Conservation (phyloP, 2,113 vertebrate genomes). For the Ancistrus triradiatus region DNA sequence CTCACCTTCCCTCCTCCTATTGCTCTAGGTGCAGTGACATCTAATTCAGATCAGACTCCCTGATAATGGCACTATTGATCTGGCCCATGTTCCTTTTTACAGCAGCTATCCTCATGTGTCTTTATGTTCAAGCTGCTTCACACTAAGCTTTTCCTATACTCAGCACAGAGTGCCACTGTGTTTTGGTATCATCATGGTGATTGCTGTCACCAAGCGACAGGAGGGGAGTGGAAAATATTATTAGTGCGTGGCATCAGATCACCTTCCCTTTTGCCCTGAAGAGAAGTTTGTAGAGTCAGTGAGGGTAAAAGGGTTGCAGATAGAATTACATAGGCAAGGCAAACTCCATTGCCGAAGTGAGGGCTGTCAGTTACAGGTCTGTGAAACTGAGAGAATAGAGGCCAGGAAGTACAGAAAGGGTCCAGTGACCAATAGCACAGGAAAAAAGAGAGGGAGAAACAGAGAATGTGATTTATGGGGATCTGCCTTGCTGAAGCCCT, state of each 20-base stretch:
- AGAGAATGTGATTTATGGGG: no score
- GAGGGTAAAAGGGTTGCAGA: slow-evolving; percentile 9
- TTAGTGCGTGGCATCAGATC: slow-evolving; percentile 19
- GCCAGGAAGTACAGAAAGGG: no score
- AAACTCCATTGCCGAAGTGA: slow-evolving; percentile 19
- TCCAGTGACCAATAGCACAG: no score
- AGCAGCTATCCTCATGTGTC: slow-evolving; percentile 39
- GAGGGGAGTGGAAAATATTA: slow-evolving; percentile 10
- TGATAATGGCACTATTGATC: slow-evolving; percentile 66
- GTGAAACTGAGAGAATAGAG: no score
- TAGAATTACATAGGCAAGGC: slow-evolving; percentile 28
- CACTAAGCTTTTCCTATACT: slow-evolving; percentile 1
- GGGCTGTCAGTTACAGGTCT: no score
- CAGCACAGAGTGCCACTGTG: slow-evolving; percentile 23
- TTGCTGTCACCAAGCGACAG: slow-evolving; percentile 33
- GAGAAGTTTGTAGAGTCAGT: slow-evolving; percentile 6
- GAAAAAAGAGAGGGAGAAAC: no score
- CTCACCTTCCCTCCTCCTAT: slow-evolving; percentile 35
- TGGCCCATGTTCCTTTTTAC: slow-evolving; percentile 46
- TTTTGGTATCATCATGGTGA: slow-evolving; percentile 47
- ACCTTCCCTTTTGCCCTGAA: slow-evolving; percentile 21
- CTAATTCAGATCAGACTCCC: slow-evolving; percentile 57
- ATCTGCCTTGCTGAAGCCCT: no score
- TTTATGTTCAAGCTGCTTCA: slow-evolving; percentile 32
- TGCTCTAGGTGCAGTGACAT: slow-evolving; percentile 56